phyloP scores from a whole-genome alignment of 2,113 vertebrate genomes.

The Actinemys pallida region DNA sequence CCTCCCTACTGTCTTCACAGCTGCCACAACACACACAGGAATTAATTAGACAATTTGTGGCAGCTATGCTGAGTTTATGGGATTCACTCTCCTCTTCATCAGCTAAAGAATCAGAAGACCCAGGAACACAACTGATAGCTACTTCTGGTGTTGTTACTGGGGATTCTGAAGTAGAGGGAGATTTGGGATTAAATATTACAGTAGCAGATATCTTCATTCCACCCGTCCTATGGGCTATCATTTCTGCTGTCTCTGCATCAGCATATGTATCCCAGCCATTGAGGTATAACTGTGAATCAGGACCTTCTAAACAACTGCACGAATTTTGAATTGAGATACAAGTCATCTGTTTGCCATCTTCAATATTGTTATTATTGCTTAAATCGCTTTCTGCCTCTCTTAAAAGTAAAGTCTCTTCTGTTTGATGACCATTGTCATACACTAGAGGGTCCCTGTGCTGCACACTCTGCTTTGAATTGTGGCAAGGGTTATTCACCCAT shows the following conservation, averaged over 20 bases:
- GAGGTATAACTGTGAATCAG: conserved; percentile 77
- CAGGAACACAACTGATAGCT: conserved; percentile 32
- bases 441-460: conserved; percentile 51
- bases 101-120: conserved; percentile 47
- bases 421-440: conserved; percentile 72
- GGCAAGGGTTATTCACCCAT: conserved; percentile 66
- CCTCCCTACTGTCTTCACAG: conserved; percentile 88
- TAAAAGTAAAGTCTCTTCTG: conserved; percentile 51
- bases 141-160: conserved; percentile 45
- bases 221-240: conserved; percentile 94
- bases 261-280: conserved; percentile 87
- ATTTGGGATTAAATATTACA: conserved; percentile 96
- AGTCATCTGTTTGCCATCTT: conserved; percentile 33
- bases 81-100: conserved; percentile 70
- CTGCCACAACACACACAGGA: conserved; percentile 96
- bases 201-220: conserved; percentile 98
- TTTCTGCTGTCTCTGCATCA: conserved; percentile 87
- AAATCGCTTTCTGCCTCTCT: conserved; percentile 66
- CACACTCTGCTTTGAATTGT: conserved; percentile 42
- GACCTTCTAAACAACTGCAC: conserved; percentile 78
- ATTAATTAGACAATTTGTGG: conserved; percentile 92
- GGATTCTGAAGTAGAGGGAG: conserved; percentile 80
- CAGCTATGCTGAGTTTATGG: conserved; percentile 82
- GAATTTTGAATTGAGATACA: conserved; percentile 58
- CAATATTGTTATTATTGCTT: conserved; percentile 74